Conservation (phyloP, 2,888 invertebrate genomes). For the Anaspis maculata region DNA sequence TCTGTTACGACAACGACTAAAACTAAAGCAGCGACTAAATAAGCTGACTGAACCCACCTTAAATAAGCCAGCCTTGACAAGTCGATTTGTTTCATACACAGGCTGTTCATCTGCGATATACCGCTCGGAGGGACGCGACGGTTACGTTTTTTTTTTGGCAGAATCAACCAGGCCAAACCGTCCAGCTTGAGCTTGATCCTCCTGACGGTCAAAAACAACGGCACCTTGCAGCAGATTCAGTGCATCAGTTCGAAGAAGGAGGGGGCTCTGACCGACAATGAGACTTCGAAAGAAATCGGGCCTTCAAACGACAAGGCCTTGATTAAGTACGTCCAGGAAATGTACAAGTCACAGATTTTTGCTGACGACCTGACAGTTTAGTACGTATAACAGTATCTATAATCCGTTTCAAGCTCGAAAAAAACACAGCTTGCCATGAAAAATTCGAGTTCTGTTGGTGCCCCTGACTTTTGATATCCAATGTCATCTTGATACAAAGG, state of each 20-base stretch:
- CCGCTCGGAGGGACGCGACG: slow-evolving; percentile 24
- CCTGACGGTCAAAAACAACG: slow-evolving; percentile 23
- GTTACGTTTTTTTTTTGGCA: slow-evolving; percentile 29
- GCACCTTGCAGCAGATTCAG: slow-evolving; percentile 26
- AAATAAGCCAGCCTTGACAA: slow-evolving; percentile 25
- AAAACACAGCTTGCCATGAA: no score
- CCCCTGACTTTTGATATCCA: no score
- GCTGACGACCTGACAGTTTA: slow-evolving; percentile 6
- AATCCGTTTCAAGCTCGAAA: no score
- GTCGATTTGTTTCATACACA: slow-evolving; percentile 26
- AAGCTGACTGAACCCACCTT: slow-evolving; percentile 29
- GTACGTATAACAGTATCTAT: no score
- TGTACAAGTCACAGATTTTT: slow-evolving; percentile 4
- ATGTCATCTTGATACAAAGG: no score
- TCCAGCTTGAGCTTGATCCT: slow-evolving; percentile 22
- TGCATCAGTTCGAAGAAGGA: slow-evolving; percentile 19
- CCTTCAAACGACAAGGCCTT: slow-evolving; percentile 1
- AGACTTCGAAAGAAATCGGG: slow-evolving; percentile 11
- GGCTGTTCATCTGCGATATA: slow-evolving; percentile 35
- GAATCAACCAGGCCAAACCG: slow-evolving; percentile 10
- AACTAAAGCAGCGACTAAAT: slow-evolving; percentile 20
- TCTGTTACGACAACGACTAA: slow-evolving; percentile 30
- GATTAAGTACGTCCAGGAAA: slow-evolving; percentile 3
- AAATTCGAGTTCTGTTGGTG: no score
- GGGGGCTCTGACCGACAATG: slow-evolving; percentile 16